Percentiles rank a stretch among this genome's conserved stretches.
These are phyloP conservation scores for Lemur catta DNA, from an alignment of 2,797 vertebrate species.

Conservation along the genomic window DNA sequence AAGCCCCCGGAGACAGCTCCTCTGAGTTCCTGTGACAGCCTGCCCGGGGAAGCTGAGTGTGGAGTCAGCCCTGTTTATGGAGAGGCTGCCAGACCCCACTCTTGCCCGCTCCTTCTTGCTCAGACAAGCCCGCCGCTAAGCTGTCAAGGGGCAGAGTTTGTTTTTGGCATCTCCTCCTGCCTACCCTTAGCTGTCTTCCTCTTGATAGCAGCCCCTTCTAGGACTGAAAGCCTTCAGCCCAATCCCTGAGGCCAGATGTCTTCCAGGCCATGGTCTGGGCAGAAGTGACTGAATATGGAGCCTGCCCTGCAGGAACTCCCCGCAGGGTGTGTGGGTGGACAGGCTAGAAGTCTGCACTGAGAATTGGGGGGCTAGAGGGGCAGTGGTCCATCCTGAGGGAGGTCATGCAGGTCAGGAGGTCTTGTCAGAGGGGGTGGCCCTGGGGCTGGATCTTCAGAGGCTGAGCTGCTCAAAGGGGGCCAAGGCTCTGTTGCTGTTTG, in stretches of 20 bases:
- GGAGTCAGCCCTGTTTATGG: not conserved
- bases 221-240: not conserved
- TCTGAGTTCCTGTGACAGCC: not conserved
- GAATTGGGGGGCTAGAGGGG: not conserved
- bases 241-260: not conserved
- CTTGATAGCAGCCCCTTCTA: not conserved
- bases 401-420: not conserved
- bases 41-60: not conserved
- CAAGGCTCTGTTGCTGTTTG: not conserved
- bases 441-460: not conserved
- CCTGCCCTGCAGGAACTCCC: not conserved
- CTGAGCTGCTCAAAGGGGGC: not conserved
- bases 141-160: not conserved
- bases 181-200: not conserved
- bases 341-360: not conserved
- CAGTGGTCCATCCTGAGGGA: not conserved
- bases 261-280: not conserved
- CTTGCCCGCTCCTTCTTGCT: not conserved
- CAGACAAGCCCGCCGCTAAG: not conserved
- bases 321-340: rapidly evolving
- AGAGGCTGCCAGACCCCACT: not conserved
- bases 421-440: not conserved
- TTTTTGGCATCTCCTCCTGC: not conserved
- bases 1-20: not conserved
- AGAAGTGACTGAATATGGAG: not conserved